Evolutionary conservation across 1,140 invertebrate species (phyloP).

Genomic region (Thereuonema tuberculata): DNA sequence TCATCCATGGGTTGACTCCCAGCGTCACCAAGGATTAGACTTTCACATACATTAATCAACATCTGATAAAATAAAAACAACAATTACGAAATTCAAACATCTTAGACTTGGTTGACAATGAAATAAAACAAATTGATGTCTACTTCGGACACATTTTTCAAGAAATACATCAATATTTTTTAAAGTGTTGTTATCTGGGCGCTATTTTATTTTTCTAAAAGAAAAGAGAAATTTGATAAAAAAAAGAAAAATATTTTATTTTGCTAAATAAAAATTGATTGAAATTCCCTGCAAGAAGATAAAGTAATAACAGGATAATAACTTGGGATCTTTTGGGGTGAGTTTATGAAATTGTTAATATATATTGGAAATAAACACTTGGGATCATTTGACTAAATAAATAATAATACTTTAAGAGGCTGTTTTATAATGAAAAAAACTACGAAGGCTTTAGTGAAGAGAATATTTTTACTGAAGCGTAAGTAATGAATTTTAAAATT

Average conservation of each 20-base stretch:
- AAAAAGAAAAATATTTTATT: neutral
- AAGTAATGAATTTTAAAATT: too few relatives aligned
- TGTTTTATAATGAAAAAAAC: too few relatives aligned
- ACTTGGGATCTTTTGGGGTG: too few relatives aligned
- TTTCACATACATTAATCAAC: slow-evolving; percentile 43
- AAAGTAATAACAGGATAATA: too few relatives aligned
- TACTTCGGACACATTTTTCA: neutral
- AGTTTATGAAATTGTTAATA: too few relatives aligned
- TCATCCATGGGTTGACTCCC: slow-evolving; percentile 34
- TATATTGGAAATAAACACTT: too few relatives aligned
- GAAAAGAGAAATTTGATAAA: neutral
- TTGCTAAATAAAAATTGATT: too few relatives aligned
- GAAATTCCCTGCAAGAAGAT: too few relatives aligned
- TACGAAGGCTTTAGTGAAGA: too few relatives aligned
- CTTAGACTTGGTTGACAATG: neutral
- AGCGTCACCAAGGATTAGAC: slow-evolving; percentile 44
- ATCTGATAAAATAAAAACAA: slow-evolving; percentile 38
- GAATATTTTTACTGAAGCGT: too few relatives aligned
- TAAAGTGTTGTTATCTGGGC: neutral
- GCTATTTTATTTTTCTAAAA: neutral
- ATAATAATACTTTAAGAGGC: too few relatives aligned
- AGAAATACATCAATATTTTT: neutral
- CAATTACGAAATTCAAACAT: neutral
- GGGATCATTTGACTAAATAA: too few relatives aligned
- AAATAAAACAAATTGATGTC: neutral